Conservation (phyloP, 2,797 vertebrate genomes). For the Limosa lapponica region DNA sequence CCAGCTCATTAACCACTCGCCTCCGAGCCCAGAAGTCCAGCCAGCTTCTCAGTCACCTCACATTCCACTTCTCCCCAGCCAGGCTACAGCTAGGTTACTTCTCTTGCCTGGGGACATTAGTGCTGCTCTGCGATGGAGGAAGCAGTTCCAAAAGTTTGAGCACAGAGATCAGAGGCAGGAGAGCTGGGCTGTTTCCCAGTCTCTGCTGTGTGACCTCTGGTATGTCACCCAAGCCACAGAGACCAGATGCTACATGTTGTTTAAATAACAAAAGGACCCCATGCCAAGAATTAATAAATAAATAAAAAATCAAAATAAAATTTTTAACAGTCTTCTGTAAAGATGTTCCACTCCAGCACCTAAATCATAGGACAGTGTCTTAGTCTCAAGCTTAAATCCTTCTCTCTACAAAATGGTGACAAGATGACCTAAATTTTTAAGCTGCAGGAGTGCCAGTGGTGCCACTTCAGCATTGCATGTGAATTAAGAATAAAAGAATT, state of each 20-base stretch:
- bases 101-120: background rate
- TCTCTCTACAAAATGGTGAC: background rate
- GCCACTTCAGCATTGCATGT: background rate
- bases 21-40: background rate
- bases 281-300: background rate
- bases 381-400: background rate
- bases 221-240: conserved; percentile 9
- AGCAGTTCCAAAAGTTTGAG: background rate
- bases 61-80: background rate
- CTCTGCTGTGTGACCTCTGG: conserved; percentile 25
- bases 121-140: background rate
- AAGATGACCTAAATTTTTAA: background rate
- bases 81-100: background rate
- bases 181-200: conserved; percentile 9
- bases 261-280: conserved; percentile 2
- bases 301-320: background rate
- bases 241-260: conserved; percentile 10
- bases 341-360: background rate
- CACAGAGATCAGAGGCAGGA: background rate
- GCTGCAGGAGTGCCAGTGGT: background rate
- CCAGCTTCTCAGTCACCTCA: background rate
- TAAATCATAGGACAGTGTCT: background rate
- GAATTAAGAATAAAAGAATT: background rate
- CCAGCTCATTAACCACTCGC: background rate
- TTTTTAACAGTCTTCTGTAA: background rate